Evolutionary conservation across 2,797 vertebrate genomes (phyloP).

Genomic region (Notamacropus eugenii): DNA sequence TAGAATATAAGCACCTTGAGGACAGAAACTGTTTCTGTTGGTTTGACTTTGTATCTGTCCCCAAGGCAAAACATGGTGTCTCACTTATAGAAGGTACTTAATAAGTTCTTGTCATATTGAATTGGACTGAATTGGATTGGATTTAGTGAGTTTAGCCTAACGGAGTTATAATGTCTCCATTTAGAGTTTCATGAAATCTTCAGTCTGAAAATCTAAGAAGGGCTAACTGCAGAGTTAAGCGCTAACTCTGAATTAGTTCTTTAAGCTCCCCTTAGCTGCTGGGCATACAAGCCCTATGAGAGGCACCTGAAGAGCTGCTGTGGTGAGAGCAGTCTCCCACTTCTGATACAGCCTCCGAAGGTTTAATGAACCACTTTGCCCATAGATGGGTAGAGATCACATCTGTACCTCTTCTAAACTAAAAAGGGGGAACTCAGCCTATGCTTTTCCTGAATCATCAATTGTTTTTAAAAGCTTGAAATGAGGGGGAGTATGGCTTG

Average conservation of each 20-base stretch:
- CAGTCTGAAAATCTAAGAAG: slow-evolving; percentile 18
- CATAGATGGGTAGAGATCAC: slow-evolving; percentile 16
- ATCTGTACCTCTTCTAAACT: neutral
- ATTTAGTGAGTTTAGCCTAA: neutral
- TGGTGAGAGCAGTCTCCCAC: neutral
- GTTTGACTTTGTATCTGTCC: neutral
- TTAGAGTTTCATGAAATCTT: neutral
- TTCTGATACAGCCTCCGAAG: neutral
- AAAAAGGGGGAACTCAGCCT: neutral
- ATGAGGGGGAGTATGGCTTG: neutral
- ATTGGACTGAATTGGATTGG: neutral
- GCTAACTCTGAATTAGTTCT: neutral
- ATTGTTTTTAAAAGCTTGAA: slow-evolving; percentile 30
- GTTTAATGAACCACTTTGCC: slow-evolving; percentile 24
- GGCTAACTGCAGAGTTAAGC: neutral
- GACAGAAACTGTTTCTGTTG: neutral
- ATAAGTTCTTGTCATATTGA: neutral
- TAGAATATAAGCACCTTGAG: neutral
- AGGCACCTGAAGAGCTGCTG: neutral
- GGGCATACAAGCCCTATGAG: neutral
- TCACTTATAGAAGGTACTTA: neutral
- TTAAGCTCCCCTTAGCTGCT: neutral
- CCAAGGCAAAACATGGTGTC: neutral
- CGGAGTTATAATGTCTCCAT: neutral
- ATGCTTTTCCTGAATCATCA: neutral